Conservation (phyloP, 2,113 vertebrate species). For the Chiloscyllium plagiosum region DNA sequence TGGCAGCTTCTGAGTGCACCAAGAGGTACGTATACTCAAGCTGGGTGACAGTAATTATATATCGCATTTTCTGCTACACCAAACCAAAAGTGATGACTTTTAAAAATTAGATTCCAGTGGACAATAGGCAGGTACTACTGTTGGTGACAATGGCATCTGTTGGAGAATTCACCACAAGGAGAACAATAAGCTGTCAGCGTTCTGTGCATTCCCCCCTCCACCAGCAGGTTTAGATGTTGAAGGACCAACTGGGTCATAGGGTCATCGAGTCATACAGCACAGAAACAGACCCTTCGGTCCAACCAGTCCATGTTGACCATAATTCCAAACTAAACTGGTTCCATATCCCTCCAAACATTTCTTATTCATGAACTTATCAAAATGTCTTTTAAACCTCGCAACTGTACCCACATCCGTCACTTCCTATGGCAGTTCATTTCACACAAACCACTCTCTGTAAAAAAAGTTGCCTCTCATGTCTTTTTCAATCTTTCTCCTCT, state of each 20-base stretch:
- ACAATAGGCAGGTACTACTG: background rate
- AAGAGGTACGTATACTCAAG: background rate
- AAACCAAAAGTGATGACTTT: background rate
- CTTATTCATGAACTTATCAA: too few species aligned
- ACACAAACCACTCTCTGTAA: too few species aligned
- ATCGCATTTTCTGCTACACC: background rate
- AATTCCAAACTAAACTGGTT: too few species aligned
- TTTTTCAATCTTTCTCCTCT: too few species aligned
- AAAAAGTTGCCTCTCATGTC: too few species aligned
- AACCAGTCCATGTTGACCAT: too few species aligned
- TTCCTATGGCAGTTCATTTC: too few species aligned
- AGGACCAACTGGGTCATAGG: background rate
- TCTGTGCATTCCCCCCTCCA: background rate
- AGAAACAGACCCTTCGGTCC: too few species aligned
- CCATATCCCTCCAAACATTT: too few species aligned
- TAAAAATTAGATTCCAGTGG: background rate
- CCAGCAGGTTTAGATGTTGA: background rate
- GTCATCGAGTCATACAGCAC: too few species aligned
- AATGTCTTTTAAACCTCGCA: too few species aligned
- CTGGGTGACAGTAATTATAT: background rate
- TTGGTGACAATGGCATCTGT: background rate
- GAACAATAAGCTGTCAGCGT: background rate
- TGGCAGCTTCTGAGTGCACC: background rate
- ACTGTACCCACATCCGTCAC: too few species aligned
- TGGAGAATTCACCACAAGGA: background rate